Evolutionary conservation across 2,888 invertebrate species (phyloP), one percentile per base, ranked within the genome.

Genomic region (Leptodirus hochenwartii): DNA sequence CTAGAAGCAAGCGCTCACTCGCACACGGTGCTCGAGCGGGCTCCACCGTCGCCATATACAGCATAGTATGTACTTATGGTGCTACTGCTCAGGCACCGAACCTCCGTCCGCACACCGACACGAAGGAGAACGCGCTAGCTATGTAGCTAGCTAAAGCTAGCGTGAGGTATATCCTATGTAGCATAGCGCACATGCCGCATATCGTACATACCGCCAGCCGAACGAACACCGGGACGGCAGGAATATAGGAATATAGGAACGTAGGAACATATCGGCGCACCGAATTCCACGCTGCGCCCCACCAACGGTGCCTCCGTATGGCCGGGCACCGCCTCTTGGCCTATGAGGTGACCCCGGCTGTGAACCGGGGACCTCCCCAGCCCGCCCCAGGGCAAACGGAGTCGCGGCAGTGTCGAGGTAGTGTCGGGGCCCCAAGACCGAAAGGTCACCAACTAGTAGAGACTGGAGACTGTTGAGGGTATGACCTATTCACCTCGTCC

Each of bases 371-470:
- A 51, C 54, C 56, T 54, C 56, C 56, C 54, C 41, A 52, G 44
- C 47, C 54, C 54, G 54, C 54, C 54, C 54, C n/a, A n/a, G n/a
- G n/a, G n/a, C n/a, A n/a, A n/a, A 54, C 54, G 53, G 53, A 41
- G 51, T 42, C 46, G 51, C 55, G 54, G 54, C 54, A 55, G 55
- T 55, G 54, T 54, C 56, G 55, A 53, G 52, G 51, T 49, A 48
- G 55, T 54, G 56, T 54, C 55, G 55, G 52, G 53, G n/a, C n/a
- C 46, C 50, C 49, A 51, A 50, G 54, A 51, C 52, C 53, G 50
- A 56, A 55, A 55, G 56, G 56, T 56, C 56, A 56, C 54, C n/a
- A n/a, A n/a, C 56, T 50, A 56, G 56, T 56, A 56, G 56, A 55
- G 56, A 54, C 55, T 54, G 54, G 56, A 55, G 54, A 51, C 54